Base-by-base conservation (phyloP, 2,797 vertebrate species). In the Lithobates pipiens region DNA sequence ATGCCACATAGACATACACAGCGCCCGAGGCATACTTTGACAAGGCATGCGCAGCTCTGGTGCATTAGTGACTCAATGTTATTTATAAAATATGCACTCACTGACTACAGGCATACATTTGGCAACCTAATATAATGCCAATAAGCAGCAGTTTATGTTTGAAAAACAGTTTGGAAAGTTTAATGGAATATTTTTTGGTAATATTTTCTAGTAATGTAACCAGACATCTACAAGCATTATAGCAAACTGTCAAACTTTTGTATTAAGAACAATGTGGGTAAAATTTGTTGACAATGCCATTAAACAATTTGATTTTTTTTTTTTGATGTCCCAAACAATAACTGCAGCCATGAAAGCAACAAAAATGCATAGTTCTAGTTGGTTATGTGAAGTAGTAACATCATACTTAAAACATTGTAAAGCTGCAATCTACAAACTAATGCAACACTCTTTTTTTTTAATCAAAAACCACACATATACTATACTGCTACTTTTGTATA, bases 401-500 rank as follows among this genome's bases (percentile, higher is more conserved):
- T 25, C 25, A 67, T 39, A 61, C 32, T 15, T 42, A 18, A 71
- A 77, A 77, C 65, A 82, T 7, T 42, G 16, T 57, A 68, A 27
- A 77, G 84, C 46, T 77, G 65, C 2, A 18, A 23, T 67, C 80
- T 82, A 82, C 23, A 83, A 68, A 32, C 44, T 79, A 83, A 61
- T 34, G 76, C 80, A 83, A 79, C 69, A 83, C 44, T 76, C 34
- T 57, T 44, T 73, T 61, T 23, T 44, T 73, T 61, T 23, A 71
- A n/a, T 57, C 9, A 9, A 65, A 80, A 75, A 61, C 69, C 85
- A 86, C 80, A 83, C 76, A 34, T 57, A 87, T 34, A 86, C 39
- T 32, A 78, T 72, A 76, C 81, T 87, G 75, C 85, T 72, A 82
- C 91, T 92, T 92, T 92, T 92, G 92, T 92, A 92, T 92, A 88